These are phyloP conservation scores for Acrobasis suavella DNA, from an alignment of 2,888 invertebrate genomes.

Conservation along the genomic window DNA sequence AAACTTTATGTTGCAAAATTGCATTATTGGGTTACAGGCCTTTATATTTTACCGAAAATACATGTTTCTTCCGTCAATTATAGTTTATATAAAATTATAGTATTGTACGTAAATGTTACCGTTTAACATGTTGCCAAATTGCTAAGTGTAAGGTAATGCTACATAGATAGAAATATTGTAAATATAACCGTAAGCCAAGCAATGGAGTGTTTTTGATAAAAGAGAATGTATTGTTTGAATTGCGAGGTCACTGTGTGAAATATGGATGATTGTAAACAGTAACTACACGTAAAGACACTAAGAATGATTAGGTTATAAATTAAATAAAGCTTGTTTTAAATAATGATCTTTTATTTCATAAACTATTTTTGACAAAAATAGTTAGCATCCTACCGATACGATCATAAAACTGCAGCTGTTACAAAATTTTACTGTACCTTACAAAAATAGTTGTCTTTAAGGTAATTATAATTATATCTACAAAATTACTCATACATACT, in stretches of 20 bases:
- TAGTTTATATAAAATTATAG: slow-evolving; percentile 52
- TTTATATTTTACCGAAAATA: slow-evolving; percentile 28
- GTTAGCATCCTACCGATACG: neutral
- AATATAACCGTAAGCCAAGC: slow-evolving; percentile 71
- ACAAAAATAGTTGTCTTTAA: no score
- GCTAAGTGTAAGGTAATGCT: slow-evolving; percentile 69
- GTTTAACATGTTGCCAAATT: slow-evolving; percentile 77
- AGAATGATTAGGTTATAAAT: slow-evolving; percentile 64
- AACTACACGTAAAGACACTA: slow-evolving; percentile 59
- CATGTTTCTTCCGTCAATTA: slow-evolving; percentile 76
- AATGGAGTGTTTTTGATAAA: slow-evolving; percentile 64
- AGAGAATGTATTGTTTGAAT: slow-evolving; percentile 62
- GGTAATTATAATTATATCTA: no score
- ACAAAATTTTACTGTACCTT: no score
- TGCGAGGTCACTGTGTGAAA: slow-evolving; percentile 41
- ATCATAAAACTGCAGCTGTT: no score
- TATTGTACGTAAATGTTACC: slow-evolving; percentile 68
- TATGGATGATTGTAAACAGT: slow-evolving; percentile 55
- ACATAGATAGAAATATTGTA: slow-evolving; percentile 71
- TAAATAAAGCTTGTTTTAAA: slow-evolving; percentile 82
- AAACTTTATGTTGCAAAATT: neutral
- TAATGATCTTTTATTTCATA: slow-evolving; percentile 42
- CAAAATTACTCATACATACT: no score
- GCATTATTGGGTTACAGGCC: neutral
- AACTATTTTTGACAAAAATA: neutral